Evolutionary conservation across 2,797 vertebrate species (phyloP), one percentile per base, ranked within the genome.

Genomic region (Echiichthys vipera): DNA sequence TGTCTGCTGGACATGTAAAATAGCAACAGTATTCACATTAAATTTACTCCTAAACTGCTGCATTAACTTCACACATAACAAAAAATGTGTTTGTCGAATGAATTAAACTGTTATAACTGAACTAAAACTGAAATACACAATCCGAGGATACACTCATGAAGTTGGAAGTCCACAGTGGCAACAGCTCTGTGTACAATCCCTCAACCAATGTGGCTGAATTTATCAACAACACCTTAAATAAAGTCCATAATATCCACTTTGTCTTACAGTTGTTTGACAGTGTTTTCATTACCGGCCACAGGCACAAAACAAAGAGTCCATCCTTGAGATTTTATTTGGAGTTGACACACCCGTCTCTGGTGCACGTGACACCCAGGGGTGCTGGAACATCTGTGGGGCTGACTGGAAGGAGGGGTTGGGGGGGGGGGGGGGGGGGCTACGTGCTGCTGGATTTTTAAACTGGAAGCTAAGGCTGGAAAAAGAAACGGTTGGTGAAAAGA

Each of bases 401-500:
- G n/a, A n/a, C n/a, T n/a, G n/a, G n/a, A n/a, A n/a, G n/a, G n/a
- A n/a, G n/a, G n/a, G n/a, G n/a, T n/a, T n/a, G n/a, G n/a, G n/a
- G n/a, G n/a, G 61, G 24, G 27, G 20, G 29, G 11, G 13, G 7
- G 7, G 12, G 17, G 6, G n/a, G 27, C 18, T 7, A 15, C 7
- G 45, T 20, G 14, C 9, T 1, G 40, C 18, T 40, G 34, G 17
- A 51, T 37, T 0, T n/a, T n/a, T n/a, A 2, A 51, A 55, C 64
- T 78, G 81, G 65, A 65, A 78, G 62, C 54, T 14, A 17, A 10
- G 42, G 43, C 54, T 78, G 76, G 80, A 84, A 84, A 84, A 85
- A 80, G 40, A 53, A 29, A 50, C 1, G 57, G 54, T 24, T 77
- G 64, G 51, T 67, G 49, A 56, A 56, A 50, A 47, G 29, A 66